A percentile compares a stretch with the other conserved stretches of the same genome.
phyloP scores from a whole-genome alignment of 2,113 vertebrate genomes.

The Aegithalos caudatus region DNA sequence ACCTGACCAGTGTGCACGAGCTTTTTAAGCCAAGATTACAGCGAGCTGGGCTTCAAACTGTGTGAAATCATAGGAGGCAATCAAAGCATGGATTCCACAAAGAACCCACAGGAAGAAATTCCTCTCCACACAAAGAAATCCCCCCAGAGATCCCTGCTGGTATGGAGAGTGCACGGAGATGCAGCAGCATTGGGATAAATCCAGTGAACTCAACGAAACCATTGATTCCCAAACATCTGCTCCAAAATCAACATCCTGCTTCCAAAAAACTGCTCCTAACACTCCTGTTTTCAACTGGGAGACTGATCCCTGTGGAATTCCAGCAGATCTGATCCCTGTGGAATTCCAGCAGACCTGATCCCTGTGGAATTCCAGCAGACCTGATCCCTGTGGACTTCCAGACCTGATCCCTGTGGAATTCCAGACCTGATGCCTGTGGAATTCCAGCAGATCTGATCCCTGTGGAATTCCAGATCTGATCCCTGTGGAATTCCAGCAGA shows the following conservation, averaged over 20 bases:
- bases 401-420: background rate
- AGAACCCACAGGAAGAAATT: background rate
- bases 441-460: no score
- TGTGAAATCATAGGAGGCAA: background rate
- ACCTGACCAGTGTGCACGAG: conserved; percentile 5
- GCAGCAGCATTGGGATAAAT: no score
- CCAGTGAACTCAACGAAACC: no score
- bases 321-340: background rate
- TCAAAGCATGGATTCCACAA: background rate
- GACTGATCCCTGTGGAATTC: background rate
- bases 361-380: background rate
- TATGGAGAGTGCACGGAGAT: fast-evolving
- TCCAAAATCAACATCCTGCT: background rate
- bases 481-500: background rate
- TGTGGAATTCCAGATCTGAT: background rate
- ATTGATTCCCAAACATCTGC: background rate
- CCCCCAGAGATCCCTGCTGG: background rate
- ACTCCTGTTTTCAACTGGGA: fast-evolving
- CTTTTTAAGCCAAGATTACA: conserved; percentile 6
- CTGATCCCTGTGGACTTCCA: no score
- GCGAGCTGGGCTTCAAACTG: background rate
- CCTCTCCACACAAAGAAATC: background rate
- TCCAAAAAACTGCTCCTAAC: fast-evolving
- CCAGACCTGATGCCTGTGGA: no score
- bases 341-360: background rate